Conservation (phyloP, 2,797 vertebrate genomes). For the Neosalanx taihuensis region DNA sequence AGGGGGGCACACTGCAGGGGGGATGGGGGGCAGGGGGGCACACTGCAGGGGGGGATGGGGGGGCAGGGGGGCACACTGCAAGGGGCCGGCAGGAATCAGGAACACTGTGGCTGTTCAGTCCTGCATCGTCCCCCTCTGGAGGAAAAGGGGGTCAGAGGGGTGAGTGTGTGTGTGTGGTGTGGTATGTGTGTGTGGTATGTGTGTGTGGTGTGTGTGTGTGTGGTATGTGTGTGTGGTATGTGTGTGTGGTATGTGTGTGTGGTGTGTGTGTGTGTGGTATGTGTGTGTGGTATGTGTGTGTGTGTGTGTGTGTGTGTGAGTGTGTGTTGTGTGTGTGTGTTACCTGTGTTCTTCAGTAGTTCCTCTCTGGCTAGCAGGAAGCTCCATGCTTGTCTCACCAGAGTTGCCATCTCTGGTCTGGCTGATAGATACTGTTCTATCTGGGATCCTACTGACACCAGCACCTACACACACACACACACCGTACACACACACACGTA, state of each 20-base stretch:
- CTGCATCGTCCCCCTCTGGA: constrained; percentile 3
- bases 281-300: constrained; percentile 5
- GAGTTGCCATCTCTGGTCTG: constrained; percentile 80
- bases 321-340: neutral
- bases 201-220: neutral
- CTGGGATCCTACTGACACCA: constrained; percentile 86
- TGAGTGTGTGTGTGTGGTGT: neutral
- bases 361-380: constrained; percentile 85
- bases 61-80: constrained; percentile 31
- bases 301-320: neutral
- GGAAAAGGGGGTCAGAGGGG: neutral
- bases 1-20: constrained; percentile 44
- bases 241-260: constrained; percentile 4
- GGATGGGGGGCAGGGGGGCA: neutral
- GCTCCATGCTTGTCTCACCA: constrained; percentile 85
- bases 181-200: neutral
- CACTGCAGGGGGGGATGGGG: constrained; percentile 42
- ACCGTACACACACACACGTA: neutral
- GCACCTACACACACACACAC: constrained; percentile 54
- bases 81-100: constrained; percentile 45
- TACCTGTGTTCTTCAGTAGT: constrained; percentile 68
- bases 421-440: constrained; percentile 82
- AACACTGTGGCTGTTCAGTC: too few relatives aligned
- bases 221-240: too few relatives aligned
- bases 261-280: constrained; percentile 16